Percentiles rank a stretch among this genome's conserved stretches.
These are phyloP conservation scores for Zoanthus solanderi DNA, from an alignment of 92 coral and sea anemone species.

Conservation along the genomic window DNA sequence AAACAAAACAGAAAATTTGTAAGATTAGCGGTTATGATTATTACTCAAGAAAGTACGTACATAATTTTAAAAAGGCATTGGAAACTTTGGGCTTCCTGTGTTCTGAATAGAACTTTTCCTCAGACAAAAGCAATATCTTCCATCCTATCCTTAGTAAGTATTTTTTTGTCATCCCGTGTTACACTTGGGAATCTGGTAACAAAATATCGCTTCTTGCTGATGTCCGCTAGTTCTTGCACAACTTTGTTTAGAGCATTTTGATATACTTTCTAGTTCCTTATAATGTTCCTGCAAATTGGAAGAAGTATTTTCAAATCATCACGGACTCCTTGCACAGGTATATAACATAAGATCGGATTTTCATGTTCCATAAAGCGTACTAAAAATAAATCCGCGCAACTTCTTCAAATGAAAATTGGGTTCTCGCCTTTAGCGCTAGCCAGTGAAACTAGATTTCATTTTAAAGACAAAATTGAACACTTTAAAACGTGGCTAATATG, in stretches of 20 bases:
- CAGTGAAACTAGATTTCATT: not conserved
- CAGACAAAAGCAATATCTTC: not conserved
- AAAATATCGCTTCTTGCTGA: not conserved
- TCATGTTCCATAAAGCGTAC: not conserved
- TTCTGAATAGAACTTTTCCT: too few species aligned
- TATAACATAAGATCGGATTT: not conserved
- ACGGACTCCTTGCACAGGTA: slow-evolving; percentile 15
- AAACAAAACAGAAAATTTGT: too few species aligned
- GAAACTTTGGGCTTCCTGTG: too few species aligned
- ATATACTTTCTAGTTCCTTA: not conserved
- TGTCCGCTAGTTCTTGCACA: not conserved
- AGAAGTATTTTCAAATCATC: slow-evolving; percentile 10
- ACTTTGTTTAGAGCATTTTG: not conserved
- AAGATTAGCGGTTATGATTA: too few species aligned
- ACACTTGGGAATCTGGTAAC: slow-evolving; percentile 8
- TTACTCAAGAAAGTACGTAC: too few species aligned
- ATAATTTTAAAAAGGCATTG: too few species aligned
- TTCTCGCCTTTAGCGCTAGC: not conserved
- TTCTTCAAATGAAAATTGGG: not conserved
- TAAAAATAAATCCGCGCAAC: not conserved
- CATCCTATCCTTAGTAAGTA: not conserved
- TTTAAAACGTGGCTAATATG: not conserved
- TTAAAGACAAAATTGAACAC: not conserved
- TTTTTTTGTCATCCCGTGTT: not conserved
- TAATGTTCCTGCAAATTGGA: slow-evolving; percentile 15